These are phyloP conservation scores for Zaprionus lineosus DNA, from an alignment of 2,888 invertebrate genomes.

Conservation along the genomic window DNA sequence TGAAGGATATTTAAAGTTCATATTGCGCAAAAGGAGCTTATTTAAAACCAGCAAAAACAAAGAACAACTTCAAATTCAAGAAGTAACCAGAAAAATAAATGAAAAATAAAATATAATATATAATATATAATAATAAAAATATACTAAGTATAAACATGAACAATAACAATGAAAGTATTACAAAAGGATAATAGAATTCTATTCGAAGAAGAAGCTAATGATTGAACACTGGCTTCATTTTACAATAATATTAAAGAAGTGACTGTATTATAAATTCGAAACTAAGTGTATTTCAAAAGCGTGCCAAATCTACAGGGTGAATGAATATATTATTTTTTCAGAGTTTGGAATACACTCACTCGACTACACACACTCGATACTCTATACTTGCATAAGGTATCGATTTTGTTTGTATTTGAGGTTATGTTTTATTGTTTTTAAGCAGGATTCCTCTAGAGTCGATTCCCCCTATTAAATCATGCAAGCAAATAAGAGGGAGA, in stretches of 20 bases:
- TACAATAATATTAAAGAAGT: constrained; percentile 34
- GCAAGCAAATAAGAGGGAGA: no score
- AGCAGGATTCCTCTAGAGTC: no score
- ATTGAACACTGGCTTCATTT: constrained; percentile 26
- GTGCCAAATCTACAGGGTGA: constrained; percentile 52
- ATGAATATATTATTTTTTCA: constrained; percentile 11
- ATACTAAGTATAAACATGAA: constrained; percentile 20
- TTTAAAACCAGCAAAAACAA: constrained; percentile 49
- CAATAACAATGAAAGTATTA: constrained; percentile 26
- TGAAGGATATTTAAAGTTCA: constrained; percentile 70
- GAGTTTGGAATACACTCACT: no score
- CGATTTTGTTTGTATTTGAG: no score
- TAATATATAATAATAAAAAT: constrained; percentile 33
- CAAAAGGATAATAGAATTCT: constrained; percentile 8
- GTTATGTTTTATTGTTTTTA: no score
- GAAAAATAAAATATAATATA: constrained; percentile 37
- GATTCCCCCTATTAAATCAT: no score
- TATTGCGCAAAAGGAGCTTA: constrained; percentile 75
- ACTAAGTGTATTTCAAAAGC: constrained; percentile 34
- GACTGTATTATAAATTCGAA: constrained; percentile 59
- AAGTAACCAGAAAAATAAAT: constrained; percentile 43
- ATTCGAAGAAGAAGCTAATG: constrained; percentile 12
- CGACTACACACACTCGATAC: no score
- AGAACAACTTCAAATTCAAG: constrained; percentile 28
- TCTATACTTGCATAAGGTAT: no score